Percentiles rank a stretch among this genome's conserved stretches.
These are phyloP conservation scores for Antennarius striatus DNA, from an alignment of 2,113 vertebrate species.

Conservation along the genomic window DNA sequence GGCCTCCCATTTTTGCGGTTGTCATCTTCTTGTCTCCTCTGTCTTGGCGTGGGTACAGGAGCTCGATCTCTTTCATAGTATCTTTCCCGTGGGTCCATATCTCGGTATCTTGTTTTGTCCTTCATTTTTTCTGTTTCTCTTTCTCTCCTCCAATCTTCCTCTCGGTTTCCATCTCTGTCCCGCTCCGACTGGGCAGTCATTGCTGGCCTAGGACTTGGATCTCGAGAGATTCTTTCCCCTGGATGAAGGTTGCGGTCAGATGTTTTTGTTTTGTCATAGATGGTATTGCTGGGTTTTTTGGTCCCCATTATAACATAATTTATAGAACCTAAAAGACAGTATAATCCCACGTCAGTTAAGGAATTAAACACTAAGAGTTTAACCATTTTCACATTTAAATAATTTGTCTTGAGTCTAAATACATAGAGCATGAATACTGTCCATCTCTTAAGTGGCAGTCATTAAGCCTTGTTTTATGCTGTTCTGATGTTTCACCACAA, in stretches of 20 bases:
- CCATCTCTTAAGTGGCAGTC: too few relatives aligned
- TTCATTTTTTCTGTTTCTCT: slow-evolving; percentile 52
- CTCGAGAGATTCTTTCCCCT: slow-evolving; percentile 57
- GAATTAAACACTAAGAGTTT: background rate
- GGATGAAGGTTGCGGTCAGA: slow-evolving; percentile 60
- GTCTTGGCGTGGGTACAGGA: slow-evolving; percentile 28
- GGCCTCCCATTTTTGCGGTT: slow-evolving; percentile 44
- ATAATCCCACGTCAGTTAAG: slow-evolving; percentile 3
- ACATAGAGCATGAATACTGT: too few relatives aligned
- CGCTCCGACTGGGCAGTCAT: slow-evolving; percentile 45
- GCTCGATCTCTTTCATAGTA: slow-evolving; percentile 38
- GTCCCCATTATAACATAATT: slow-evolving; percentile 75
- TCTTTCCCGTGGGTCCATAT: slow-evolving; percentile 34
- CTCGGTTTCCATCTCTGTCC: slow-evolving; percentile 43
- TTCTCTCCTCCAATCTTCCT: slow-evolving; percentile 58
- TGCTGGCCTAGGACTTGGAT: slow-evolving; percentile 64
- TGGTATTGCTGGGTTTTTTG: slow-evolving; percentile 65
- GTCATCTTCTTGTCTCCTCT: slow-evolving; percentile 41
- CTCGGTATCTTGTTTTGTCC: slow-evolving; percentile 51
- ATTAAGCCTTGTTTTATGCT: background rate
- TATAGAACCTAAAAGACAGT: slow-evolving; percentile 67
- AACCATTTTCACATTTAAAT: slow-evolving; percentile 4
- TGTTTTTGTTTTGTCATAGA: slow-evolving; percentile 60
- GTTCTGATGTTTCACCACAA: background rate
- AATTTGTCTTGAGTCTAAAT: background rate